Evolutionary conservation across 2,797 vertebrate species (phyloP).

Genomic region (Eutrigla gurnardus): DNA sequence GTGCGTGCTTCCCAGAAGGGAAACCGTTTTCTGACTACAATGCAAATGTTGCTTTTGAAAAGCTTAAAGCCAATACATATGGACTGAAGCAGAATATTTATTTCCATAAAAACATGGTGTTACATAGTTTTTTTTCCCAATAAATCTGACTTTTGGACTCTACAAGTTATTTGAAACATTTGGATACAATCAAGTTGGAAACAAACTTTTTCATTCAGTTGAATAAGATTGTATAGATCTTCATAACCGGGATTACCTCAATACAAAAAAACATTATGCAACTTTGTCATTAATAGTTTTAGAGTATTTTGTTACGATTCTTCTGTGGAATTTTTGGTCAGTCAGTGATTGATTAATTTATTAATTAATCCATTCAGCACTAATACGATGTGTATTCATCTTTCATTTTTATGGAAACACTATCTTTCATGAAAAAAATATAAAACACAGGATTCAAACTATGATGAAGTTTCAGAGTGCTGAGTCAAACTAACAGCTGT

Average conservation of each 20-base stretch:
- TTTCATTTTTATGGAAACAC: neutral
- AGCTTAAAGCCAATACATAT: neutral
- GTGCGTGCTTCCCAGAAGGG: neutral
- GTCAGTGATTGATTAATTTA: neutral
- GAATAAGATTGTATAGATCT: neutral
- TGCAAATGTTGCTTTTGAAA: neutral
- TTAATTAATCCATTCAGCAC: neutral
- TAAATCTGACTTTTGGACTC: neutral
- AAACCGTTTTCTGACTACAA: neutral
- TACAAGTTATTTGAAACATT: too few species aligned
- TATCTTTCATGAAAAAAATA: neutral
- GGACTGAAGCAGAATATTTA: neutral
- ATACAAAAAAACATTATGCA: neutral
- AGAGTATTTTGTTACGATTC: neutral
- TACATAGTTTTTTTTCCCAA: neutral
- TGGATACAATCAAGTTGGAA: neutral
- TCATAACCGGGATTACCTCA: neutral
- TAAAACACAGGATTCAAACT: neutral
- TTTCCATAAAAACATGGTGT: neutral
- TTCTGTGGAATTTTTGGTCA: neutral
- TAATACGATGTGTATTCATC: neutral
- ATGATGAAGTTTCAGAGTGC: neutral
- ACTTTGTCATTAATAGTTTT: neutral
- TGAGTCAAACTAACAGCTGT: constrained; percentile 6
- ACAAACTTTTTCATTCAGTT: neutral